Evolutionary conservation across 2,888 invertebrate genomes (phyloP).

Genomic region (Hypselothyrea guttata): DNA sequence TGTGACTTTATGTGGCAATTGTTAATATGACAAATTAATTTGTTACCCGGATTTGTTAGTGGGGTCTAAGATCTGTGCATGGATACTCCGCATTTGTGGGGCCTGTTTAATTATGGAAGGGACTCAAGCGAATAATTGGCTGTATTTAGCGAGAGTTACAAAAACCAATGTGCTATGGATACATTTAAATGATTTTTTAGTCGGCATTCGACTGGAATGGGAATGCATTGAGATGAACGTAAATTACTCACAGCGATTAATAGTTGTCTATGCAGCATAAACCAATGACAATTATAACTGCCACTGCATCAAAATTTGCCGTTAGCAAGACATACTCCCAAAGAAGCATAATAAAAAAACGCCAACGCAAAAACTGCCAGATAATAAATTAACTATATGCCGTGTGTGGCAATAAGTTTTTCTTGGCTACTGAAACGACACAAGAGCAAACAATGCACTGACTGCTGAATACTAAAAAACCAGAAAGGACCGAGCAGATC

Average conservation of each 20-base stretch:
- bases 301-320: slow-evolving; percentile 51
- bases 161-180: too few relatives aligned
- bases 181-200: too few relatives aligned
- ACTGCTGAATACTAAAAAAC: slow-evolving; percentile 7
- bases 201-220: too few relatives aligned
- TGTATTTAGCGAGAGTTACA: neutral
- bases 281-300: slow-evolving; percentile 49
- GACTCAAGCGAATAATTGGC: slow-evolving; percentile 19
- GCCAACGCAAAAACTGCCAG: slow-evolving; percentile 56
- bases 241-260: slow-evolving; percentile 27
- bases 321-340: slow-evolving; percentile 37
- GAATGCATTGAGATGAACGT: slow-evolving; percentile 12
- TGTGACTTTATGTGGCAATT: slow-evolving; percentile 71
- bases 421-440: slow-evolving; percentile 31
- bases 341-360: slow-evolving; percentile 16
- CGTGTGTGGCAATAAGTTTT: slow-evolving; percentile 64
- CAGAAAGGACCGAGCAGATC: neutral
- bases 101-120: slow-evolving; percentile 20
- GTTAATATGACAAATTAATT: slow-evolving; percentile 79
- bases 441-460: slow-evolving; percentile 27
- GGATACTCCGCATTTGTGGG: slow-evolving; percentile 34
- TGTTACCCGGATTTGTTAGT: slow-evolving; percentile 67
- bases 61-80: slow-evolving; percentile 24
- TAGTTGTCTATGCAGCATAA: slow-evolving; percentile 31
- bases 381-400: slow-evolving; percentile 61